phyloP scores from a whole-genome alignment of 23 tunicate genomes.

The Diplosoma virens region DNA sequence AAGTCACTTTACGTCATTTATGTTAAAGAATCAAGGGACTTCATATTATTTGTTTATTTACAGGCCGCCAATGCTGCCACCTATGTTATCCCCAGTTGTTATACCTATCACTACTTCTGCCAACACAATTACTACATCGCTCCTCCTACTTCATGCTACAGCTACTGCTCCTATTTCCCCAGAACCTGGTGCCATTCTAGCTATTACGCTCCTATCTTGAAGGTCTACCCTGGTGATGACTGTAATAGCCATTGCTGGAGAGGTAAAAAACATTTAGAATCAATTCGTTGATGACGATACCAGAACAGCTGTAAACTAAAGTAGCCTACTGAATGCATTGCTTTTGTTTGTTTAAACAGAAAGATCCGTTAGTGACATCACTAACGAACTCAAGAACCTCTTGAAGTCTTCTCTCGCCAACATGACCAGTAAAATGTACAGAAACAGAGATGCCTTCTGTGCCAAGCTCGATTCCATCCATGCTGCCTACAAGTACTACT shows the following conservation, averaged over 20 bases:
- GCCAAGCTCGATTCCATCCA: not conserved
- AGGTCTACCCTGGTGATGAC: constrained; percentile 33
- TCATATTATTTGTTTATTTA: too few relatives aligned
- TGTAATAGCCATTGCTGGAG: too few relatives aligned
- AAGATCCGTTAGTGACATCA: constrained; percentile 6
- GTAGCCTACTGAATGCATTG: too few relatives aligned
- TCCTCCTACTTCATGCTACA: constrained; percentile 24
- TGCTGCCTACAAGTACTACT: not conserved
- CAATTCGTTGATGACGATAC: too few relatives aligned
- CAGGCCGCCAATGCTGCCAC: constrained; percentile 42
- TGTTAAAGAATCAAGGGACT: too few relatives aligned
- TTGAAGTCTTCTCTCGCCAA: not conserved
- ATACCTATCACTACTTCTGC: constrained; percentile 37
- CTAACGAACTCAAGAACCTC: not conserved
- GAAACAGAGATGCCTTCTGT: not conserved
- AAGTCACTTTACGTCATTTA: too few relatives aligned
- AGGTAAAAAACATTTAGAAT: too few relatives aligned
- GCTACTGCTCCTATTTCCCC: constrained; percentile 39
- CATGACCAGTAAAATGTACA: not conserved
- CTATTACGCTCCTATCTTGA: constrained; percentile 41
- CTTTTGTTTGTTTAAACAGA: too few relatives aligned
- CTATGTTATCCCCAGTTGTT: not conserved
- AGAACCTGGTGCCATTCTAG: constrained; percentile 27
- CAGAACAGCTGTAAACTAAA: too few relatives aligned
- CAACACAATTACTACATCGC: constrained; percentile 2